Conservation (phyloP, 2,888 invertebrate genomes). For the Ormia ochracea region DNA sequence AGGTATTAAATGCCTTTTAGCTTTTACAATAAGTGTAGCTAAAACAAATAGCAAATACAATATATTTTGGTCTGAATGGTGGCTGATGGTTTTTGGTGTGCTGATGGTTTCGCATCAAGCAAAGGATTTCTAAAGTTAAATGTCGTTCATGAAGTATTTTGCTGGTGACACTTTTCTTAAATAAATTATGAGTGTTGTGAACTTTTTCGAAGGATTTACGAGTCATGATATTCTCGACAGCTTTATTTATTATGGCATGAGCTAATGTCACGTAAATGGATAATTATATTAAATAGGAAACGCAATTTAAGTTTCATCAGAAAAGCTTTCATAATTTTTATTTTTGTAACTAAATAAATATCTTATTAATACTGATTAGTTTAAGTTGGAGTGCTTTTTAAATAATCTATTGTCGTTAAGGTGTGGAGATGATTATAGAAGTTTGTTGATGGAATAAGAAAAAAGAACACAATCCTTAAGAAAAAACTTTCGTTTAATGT, state of each 20-base stretch:
- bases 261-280: neutral
- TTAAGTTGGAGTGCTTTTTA: no score
- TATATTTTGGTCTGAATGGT: neutral
- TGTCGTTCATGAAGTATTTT: constrained; percentile 27
- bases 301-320: neutral
- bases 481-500: no score
- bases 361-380: neutral
- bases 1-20: no score
- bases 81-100: no score
- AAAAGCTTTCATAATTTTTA: neutral
- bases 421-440: no score
- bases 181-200: constrained; percentile 35
- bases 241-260: constrained; percentile 9
- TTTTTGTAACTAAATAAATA: neutral
- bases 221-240: constrained; percentile 21
- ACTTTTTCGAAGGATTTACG: constrained; percentile 37
- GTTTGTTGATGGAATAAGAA: no score
- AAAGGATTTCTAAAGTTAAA: constrained; percentile 44
- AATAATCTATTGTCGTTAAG: no score
- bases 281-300: constrained; percentile 10
- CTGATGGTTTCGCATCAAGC: constrained; percentile 20
- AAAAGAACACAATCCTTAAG: no score
- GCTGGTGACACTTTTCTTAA: constrained; percentile 48
- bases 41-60: neutral
- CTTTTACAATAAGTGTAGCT: neutral